Evolutionary conservation across 2,113 vertebrate species (phyloP).

Genomic region (Notothenia rossii): DNA sequence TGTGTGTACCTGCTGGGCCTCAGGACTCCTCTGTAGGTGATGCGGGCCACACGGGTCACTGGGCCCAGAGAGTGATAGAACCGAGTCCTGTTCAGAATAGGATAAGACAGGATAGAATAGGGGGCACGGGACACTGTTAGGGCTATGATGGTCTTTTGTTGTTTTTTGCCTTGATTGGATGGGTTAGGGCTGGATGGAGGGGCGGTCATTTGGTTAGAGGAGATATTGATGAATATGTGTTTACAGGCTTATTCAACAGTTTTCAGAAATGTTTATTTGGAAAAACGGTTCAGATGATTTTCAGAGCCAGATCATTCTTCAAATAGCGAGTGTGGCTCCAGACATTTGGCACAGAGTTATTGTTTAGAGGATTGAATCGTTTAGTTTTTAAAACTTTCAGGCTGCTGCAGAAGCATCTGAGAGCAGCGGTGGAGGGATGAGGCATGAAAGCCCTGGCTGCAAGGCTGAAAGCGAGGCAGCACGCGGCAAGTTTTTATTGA

Average conservation of each 20-base stretch:
- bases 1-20: slow-evolving; percentile 97
- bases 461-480: slow-evolving; percentile 39
- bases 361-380: slow-evolving; percentile 27
- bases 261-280: slow-evolving; percentile 25
- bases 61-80: slow-evolving; percentile 99
- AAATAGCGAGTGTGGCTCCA: slow-evolving; percentile 38
- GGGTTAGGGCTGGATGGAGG: slow-evolving; percentile 46
- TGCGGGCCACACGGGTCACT: slow-evolving; percentile 96
- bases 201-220: slow-evolving; percentile 47
- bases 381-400: slow-evolving; percentile 39
- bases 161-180: slow-evolving; percentile 28
- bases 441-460: slow-evolving; percentile 44
- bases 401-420: slow-evolving; percentile 45
- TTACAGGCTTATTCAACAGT: slow-evolving; percentile 18
- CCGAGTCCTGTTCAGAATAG: slow-evolving; percentile 98
- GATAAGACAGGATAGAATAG: slow-evolving; percentile 76
- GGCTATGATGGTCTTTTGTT: slow-evolving; percentile 37
- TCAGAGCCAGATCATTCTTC: slow-evolving; percentile 23
- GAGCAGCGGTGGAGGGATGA: slow-evolving; percentile 45
- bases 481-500: slow-evolving; percentile 29
- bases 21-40: slow-evolving; percentile 95
- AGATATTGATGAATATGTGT: slow-evolving; percentile 39
- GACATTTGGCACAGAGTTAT: slow-evolving; percentile 20
- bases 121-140: slow-evolving; percentile 73
- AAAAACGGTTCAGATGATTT: slow-evolving; percentile 25